Conservation (phyloP, 2,113 vertebrate genomes). For the Chroicocephalus ridibundus region DNA sequence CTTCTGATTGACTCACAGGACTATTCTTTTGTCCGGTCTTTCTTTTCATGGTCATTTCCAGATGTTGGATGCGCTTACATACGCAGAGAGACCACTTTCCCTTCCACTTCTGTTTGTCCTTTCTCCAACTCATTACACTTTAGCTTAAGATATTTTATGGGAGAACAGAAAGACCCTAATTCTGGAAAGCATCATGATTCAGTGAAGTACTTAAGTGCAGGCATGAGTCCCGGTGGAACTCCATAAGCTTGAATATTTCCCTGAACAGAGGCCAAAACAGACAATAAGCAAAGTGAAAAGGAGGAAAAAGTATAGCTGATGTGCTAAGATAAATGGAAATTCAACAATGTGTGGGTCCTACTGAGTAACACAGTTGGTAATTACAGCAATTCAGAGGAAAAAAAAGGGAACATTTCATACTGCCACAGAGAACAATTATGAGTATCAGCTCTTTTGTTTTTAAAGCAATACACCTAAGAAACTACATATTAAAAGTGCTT, state of each 20-base stretch:
- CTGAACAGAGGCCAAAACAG: neutral
- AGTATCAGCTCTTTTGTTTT: constrained; percentile 3
- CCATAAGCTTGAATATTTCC: neutral
- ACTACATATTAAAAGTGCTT: neutral
- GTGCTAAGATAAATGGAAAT: constrained; percentile 1
- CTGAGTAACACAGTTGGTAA: neutral
- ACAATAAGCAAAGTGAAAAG: neutral
- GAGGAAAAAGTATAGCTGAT: neutral
- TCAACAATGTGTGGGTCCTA: neutral
- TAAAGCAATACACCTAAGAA: neutral
- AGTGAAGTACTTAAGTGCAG: neutral
- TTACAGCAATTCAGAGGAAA: neutral
- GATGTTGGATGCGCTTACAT: fast-evolving
- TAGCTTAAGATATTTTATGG: neutral
- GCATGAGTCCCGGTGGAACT: neutral
- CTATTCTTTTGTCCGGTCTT: neutral
- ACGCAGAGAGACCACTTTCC: neutral
- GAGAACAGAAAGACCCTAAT: neutral
- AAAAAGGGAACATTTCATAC: neutral
- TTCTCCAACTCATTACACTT: neutral
- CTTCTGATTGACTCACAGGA: neutral
- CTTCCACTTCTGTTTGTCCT: neutral
- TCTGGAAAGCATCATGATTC: neutral
- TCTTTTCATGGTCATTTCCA: neutral
- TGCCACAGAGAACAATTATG: neutral